phyloP scores from a whole-genome alignment of 2,888 invertebrate species.

The Acronicta alni region DNA sequence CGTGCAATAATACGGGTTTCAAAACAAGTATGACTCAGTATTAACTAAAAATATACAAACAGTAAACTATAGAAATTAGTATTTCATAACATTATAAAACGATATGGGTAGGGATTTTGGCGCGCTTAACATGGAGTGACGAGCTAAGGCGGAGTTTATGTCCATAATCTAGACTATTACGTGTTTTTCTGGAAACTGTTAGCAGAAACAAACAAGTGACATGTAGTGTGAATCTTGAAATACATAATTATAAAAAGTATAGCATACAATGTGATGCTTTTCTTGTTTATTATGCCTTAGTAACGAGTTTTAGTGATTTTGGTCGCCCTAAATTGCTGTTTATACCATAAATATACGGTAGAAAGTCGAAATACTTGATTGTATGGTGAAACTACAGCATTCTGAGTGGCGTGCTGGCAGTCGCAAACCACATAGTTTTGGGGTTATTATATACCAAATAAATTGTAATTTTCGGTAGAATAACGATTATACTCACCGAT shows the following conservation, averaged over 20 bases:
- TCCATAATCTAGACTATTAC: slow-evolving; percentile 30
- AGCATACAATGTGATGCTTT: slow-evolving; percentile 26
- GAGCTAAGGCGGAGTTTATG: slow-evolving; percentile 34
- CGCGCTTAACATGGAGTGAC: slow-evolving; percentile 38
- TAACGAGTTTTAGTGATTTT: slow-evolving; percentile 5
- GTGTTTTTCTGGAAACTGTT: slow-evolving; percentile 54
- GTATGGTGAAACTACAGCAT: slow-evolving; percentile 46
- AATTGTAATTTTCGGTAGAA: slow-evolving; percentile 55
- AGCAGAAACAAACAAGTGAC: slow-evolving; percentile 63
- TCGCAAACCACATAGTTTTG: slow-evolving; percentile 49
- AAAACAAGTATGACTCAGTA: slow-evolving; percentile 54
- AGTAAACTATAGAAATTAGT: slow-evolving; percentile 25
- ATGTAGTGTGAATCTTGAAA: slow-evolving; percentile 51
- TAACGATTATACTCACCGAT: slow-evolving; percentile 90
- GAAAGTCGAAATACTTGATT: slow-evolving; percentile 49
- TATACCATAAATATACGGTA: slow-evolving; percentile 37
- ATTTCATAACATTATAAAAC: slow-evolving; percentile 45
- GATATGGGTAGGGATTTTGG: slow-evolving; percentile 29
- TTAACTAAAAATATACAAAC: slow-evolving; percentile 45
- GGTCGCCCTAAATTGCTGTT: slow-evolving; percentile 17
- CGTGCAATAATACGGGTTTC: slow-evolving; percentile 21
- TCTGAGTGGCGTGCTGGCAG: slow-evolving; percentile 79
- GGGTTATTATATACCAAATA: slow-evolving; percentile 63
- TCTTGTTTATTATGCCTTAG: slow-evolving; percentile 22
- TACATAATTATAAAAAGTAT: slow-evolving; percentile 49